Evolutionary conservation across 2,888 invertebrate genomes (phyloP).

Genomic region (Heliconius cydno): DNA sequence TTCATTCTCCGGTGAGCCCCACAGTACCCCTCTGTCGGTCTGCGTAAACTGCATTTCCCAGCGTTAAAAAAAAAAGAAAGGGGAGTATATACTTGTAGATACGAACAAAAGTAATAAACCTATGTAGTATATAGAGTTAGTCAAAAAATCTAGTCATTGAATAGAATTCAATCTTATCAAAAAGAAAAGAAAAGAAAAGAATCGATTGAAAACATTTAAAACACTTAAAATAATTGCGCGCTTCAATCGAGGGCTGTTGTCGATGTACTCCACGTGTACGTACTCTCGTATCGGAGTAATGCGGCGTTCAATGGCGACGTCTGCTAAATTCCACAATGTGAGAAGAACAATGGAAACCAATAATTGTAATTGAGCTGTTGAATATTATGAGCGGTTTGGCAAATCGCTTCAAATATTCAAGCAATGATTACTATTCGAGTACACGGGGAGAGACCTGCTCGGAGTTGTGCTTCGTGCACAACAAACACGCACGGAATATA

Average conservation of each 20-base stretch:
- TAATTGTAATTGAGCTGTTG: constrained; percentile 35
- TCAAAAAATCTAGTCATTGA: background rate
- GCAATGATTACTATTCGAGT: background rate
- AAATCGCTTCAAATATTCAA: constrained; percentile 29
- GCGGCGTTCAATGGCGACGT: constrained; percentile 11
- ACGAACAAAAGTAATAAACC: background rate
- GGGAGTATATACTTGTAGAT: no score
- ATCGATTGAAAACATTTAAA: constrained; percentile 22
- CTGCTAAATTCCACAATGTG: constrained; percentile 8
- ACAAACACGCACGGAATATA: no score
- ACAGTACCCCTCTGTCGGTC: no score
- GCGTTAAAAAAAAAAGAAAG: no score
- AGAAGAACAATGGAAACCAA: constrained; percentile 38
- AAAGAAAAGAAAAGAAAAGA: constrained; percentile 22
- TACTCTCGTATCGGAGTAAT: background rate
- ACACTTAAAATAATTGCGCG: constrained; percentile 25
- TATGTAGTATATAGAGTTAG: background rate
- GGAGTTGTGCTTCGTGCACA: background rate
- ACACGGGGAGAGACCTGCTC: background rate
- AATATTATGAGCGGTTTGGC: constrained; percentile 19
- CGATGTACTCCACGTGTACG: background rate
- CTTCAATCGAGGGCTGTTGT: constrained; percentile 22
- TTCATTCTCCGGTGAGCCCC: no score
- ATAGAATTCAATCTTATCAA: constrained; percentile 14
- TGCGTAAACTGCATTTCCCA: no score